Evolutionary conservation across 2,888 invertebrate species (phyloP).

Genomic region (Spodoptera exigua): DNA sequence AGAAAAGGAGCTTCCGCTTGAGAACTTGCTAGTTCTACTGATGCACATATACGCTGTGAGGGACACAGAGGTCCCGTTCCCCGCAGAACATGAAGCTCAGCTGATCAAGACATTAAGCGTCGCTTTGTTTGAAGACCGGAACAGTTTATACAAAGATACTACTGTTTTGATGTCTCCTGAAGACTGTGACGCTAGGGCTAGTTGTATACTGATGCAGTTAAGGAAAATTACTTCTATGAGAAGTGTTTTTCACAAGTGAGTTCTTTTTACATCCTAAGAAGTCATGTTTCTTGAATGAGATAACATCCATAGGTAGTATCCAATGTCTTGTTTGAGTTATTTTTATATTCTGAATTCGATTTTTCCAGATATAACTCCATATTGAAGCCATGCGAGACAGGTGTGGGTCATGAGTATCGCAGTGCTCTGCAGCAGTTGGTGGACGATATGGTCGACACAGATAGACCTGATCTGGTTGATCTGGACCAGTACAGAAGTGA

Average conservation of each 20-base stretch:
- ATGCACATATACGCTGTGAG: conserved; percentile 90
- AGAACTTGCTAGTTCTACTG: conserved; percentile 89
- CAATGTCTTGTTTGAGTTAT: no score
- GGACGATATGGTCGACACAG: conserved; percentile 89
- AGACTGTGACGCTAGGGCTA: conserved; percentile 71
- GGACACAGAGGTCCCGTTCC: conserved; percentile 89
- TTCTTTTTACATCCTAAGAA: conserved; percentile 17
- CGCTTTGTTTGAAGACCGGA: conserved; percentile 89
- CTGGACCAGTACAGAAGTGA: conserved; percentile 81
- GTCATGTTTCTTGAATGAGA: neutral
- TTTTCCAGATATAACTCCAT: conserved; percentile 81
- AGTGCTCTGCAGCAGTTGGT: conserved; percentile 90
- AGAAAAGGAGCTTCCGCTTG: conserved; percentile 86
- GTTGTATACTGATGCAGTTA: conserved; percentile 70
- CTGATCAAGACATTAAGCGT: conserved; percentile 85
- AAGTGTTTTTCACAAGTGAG: conserved; percentile 77
- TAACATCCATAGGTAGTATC: no score
- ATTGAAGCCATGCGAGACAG: conserved; percentile 82
- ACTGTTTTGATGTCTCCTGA: conserved; percentile 70
- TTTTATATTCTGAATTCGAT: neutral
- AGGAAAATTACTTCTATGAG: conserved; percentile 81
- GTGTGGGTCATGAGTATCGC: conserved; percentile 84
- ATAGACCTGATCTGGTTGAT: conserved; percentile 89
- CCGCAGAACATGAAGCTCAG: conserved; percentile 84
- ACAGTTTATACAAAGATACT: conserved; percentile 64